These are phyloP conservation scores for Rhynchonycteris naso DNA, from an alignment of 2,797 vertebrate species.

Conservation along the genomic window DNA sequence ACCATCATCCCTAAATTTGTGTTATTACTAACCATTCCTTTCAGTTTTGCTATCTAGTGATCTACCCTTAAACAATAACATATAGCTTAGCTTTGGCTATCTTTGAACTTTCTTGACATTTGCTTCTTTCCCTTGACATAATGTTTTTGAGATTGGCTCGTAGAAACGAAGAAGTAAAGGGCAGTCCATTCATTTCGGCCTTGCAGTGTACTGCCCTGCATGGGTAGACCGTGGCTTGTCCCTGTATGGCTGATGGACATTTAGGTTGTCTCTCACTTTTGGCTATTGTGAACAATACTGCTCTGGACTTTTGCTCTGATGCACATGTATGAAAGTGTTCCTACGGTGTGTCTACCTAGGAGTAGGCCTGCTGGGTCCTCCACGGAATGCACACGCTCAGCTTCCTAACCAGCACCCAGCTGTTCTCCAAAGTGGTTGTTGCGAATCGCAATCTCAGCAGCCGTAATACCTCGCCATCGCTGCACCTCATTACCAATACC, in stretches of 20 bases:
- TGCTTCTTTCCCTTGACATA: neutral
- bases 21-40: neutral
- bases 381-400: accelerated
- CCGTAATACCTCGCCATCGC: accelerated
- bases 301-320: neutral
- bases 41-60: neutral
- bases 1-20: neutral
- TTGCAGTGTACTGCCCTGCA: accelerated
- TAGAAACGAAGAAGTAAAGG: neutral
- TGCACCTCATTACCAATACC: no score
- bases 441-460: neutral
- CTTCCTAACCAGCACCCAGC: neutral
- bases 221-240: neutral
- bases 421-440: neutral
- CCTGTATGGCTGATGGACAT: neutral
- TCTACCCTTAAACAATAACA: neutral
- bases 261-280: neutral
- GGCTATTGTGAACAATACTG: neutral
- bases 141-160: neutral
- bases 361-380: no score
- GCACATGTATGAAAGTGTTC: neutral
- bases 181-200: neutral
- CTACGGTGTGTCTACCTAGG: neutral
- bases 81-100: neutral
- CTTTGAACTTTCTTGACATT: neutral